Base-by-base conservation (phyloP, 2,797 vertebrate species). In the Pterois miles region DNA sequence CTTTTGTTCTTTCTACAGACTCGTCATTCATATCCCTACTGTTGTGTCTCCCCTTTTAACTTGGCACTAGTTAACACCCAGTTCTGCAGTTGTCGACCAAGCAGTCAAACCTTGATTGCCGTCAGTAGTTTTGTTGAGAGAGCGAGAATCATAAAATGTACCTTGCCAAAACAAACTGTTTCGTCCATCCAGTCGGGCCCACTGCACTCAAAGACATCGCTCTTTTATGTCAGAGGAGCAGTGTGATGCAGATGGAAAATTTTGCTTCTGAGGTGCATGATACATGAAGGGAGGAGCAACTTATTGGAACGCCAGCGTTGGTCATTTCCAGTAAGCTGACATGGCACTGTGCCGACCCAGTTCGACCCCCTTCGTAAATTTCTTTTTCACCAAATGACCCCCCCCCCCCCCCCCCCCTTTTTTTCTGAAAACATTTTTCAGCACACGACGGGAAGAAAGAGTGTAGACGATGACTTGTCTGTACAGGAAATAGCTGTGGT, bases 241-340 rank as follows among this genome's bases (percentile, higher is more conserved):
- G 23, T 1, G 4, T 53, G 59, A 63, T 0, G 1, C 72, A 85
- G n/a, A 80, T 66, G 73, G 76, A 78, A 89, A 80, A 38, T 23
- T 82, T 81, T 65, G 3, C 16, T 31, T 11, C 2, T 43, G 31
- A 76, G 25, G 53, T 22, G 33, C 13, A 60, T 56, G 38, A 78
- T n/a, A 20, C 27, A 38, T 25, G 33, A 58, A 2, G 25, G 74
- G 72, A 56, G 53, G 60, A 38, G 27, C 2, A 10, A 74, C 50
- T 84, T 40, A 81, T 86, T 71, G 85, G 86, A 89, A 91, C 53
- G 38, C 16, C 3, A 6, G 18, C 57, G 71, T 58, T 64, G 54
- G 48, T 80, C 79, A 76, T n/a, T 94, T 92, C 92, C 91, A 86
- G 91, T 86, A 92, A 93, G 34, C 20, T 29, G 58, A 68, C 25